These are phyloP conservation scores for Encarsia formosa DNA, from an alignment of 2,888 invertebrate species.

Conservation along the genomic window DNA sequence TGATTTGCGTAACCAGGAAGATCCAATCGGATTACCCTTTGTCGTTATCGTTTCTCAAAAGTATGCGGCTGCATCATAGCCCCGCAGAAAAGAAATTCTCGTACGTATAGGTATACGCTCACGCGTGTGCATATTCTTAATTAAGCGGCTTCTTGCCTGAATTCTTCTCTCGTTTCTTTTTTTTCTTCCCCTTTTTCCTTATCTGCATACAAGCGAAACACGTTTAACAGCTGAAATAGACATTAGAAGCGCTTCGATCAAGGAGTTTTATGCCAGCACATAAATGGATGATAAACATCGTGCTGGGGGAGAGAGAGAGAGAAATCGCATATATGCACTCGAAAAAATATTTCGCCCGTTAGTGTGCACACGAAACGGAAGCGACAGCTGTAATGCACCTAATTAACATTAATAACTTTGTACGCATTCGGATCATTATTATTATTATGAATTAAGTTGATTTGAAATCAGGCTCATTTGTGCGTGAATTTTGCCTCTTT, in stretches of 20 bases:
- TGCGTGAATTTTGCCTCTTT: no score
- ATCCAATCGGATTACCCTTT: slow-evolving; percentile 11
- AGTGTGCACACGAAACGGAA: slow-evolving; percentile 7
- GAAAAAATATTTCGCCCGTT: slow-evolving; percentile 14
- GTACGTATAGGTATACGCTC: neutral
- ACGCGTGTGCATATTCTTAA: slow-evolving; percentile 8
- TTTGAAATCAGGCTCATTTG: no score
- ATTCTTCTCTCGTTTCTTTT: neutral
- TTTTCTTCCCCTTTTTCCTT: no score
- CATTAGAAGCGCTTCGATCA: slow-evolving; percentile 12
- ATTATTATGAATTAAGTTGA: no score
- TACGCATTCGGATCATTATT: no score
- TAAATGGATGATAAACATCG: slow-evolving; percentile 13
- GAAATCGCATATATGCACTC: neutral
- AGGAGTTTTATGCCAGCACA: slow-evolving; percentile 8
- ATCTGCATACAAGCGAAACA: slow-evolving; percentile 1
- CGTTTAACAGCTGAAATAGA: slow-evolving; percentile 18
- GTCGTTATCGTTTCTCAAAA: slow-evolving; percentile 10
- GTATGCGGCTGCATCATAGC: neutral
- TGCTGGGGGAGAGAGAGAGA: neutral
- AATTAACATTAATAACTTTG: slow-evolving; percentile 14
- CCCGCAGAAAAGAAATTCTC: neutral
- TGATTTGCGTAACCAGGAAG: slow-evolving; percentile 14
- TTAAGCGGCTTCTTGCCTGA: no score
- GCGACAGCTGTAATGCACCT: slow-evolving; percentile 14